Conservation (phyloP, 92 coral and sea anemone species). For the Pocillopora grandis region DNA sequence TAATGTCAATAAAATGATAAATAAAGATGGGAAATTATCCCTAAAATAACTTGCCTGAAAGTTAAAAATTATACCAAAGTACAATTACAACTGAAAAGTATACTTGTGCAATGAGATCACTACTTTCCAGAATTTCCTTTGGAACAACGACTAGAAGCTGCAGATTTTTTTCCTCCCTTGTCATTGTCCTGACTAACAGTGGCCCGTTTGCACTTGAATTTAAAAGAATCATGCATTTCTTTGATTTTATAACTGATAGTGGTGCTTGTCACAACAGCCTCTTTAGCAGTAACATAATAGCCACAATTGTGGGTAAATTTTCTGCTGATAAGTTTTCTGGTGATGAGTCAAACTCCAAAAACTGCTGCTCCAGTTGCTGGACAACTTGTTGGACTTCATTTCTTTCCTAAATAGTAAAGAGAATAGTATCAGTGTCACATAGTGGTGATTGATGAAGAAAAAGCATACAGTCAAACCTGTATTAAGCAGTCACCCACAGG, state of each 20-base stretch:
- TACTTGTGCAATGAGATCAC: background rate
- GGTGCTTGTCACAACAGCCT: slow-evolving; percentile 58
- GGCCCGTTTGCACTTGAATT: slow-evolving; percentile 68
- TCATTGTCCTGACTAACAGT: slow-evolving; percentile 38
- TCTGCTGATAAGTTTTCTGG: slow-evolving; percentile 53
- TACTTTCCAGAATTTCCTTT: slow-evolving; percentile 13
- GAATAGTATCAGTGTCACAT: background rate
- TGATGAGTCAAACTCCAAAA: slow-evolving; percentile 48
- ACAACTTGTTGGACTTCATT: slow-evolving; percentile 55
- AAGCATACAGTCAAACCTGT: too few relatives aligned
- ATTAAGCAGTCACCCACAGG: too few relatives aligned
- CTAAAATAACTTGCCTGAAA: too few relatives aligned
- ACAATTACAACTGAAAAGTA: background rate
- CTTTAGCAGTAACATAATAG: slow-evolving; percentile 52
- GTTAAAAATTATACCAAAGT: too few relatives aligned
- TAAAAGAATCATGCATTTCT: slow-evolving; percentile 69
- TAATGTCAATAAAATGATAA: too few relatives aligned
- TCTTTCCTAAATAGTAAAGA: slow-evolving; percentile 57
- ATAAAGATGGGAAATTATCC: too few relatives aligned
- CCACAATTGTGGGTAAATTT: slow-evolving; percentile 39
- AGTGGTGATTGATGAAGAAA: background rate
- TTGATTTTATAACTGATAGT: slow-evolving; percentile 62
- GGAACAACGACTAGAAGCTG: slow-evolving; percentile 42
- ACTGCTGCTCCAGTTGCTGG: slow-evolving; percentile 60
- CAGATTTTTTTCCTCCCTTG: slow-evolving; percentile 52